Evolutionary conservation across 2,113 vertebrate genomes (phyloP), one percentile per base, ranked within the genome.

Genomic region (Fulmarus glacialis): DNA sequence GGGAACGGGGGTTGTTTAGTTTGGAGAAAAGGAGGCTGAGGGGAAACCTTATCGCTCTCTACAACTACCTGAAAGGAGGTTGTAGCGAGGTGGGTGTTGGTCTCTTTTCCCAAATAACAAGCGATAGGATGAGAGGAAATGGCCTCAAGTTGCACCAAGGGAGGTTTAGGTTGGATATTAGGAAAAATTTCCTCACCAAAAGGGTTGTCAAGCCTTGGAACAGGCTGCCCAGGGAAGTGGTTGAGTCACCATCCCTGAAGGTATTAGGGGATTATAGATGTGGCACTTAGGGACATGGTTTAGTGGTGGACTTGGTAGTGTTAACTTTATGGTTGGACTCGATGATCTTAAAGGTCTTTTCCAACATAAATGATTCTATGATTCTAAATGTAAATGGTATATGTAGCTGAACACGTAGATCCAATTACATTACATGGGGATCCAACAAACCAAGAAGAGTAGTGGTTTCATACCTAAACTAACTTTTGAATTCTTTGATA

Each of bases 11-110:
- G 6, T 11, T 29, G 20, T 29, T 77, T 47, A 30, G 19, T 15
- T 27, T 77, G 42, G 32, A 59, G 34, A 47, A 60, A 9, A 77
- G 56, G 26, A 77, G 34, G 14, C 34, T 77, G 1, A 47, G 14
- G 14, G 14, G 42, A 59, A 5, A 77, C 26, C 13, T 45, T 21
- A 6, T 36, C 0, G 1, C 30, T n/a, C 40, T 45, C 23, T 75
- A 26, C 52, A 34, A 43, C 40, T 66, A 43, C 40, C 9, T 23
- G 29, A 43, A 59, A 17, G 19, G 34, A 47, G 34, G 26, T 4
- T 43, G 19, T 17, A 38, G 56, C 0, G 2, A 47, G 14, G 56
- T 30, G 6, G 7, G 56, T 9, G 26, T 36, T 1, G 0, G 19
- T 60, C 42, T 47, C 55, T 60, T 77, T 6, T 36, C 19, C 26